These are phyloP conservation scores for Ictidomys tridecemlineatus DNA, from an alignment of 2,113 vertebrate genomes.

Conservation along the genomic window DNA sequence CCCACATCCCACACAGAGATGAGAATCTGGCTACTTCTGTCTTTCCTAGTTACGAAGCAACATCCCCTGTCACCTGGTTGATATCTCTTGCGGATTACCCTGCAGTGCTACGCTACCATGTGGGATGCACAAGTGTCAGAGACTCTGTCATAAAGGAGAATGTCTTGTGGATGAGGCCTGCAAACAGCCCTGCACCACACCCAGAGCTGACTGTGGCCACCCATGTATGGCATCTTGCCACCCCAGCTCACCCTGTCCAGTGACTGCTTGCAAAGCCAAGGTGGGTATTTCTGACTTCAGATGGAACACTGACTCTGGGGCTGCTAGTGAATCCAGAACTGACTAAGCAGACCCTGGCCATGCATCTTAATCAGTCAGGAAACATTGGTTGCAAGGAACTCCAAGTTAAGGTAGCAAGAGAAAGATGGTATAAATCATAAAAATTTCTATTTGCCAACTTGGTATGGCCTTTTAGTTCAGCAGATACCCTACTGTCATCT, in stretches of 20 bases:
- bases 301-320: neutral
- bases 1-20: slow-evolving; percentile 32
- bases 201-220: slow-evolving; percentile 94
- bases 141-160: slow-evolving; percentile 96
- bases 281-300: slow-evolving; percentile 83
- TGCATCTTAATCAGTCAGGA: neutral
- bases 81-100: slow-evolving; percentile 97
- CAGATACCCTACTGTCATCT: neutral
- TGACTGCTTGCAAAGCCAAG: slow-evolving; percentile 93
- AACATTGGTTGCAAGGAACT: neutral
- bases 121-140: slow-evolving; percentile 95
- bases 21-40: slow-evolving; percentile 63
- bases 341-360: neutral
- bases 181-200: slow-evolving; percentile 92
- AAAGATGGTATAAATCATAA: neutral
- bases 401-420: neutral
- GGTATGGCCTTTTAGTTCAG: neutral
- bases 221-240: slow-evolving; percentile 95
- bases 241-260: slow-evolving; percentile 90
- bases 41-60: slow-evolving; percentile 95
- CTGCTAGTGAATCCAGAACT: neutral
- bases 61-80: slow-evolving; percentile 97
- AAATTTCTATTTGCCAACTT: neutral
- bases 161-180: slow-evolving; percentile 93
- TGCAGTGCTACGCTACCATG: slow-evolving; percentile 94